A percentile compares a stretch with the other conserved stretches of the same genome.
Evolutionary conservation across 2,113 vertebrate genomes (phyloP).

Genomic region (Hirundichthys speculiger): DNA sequence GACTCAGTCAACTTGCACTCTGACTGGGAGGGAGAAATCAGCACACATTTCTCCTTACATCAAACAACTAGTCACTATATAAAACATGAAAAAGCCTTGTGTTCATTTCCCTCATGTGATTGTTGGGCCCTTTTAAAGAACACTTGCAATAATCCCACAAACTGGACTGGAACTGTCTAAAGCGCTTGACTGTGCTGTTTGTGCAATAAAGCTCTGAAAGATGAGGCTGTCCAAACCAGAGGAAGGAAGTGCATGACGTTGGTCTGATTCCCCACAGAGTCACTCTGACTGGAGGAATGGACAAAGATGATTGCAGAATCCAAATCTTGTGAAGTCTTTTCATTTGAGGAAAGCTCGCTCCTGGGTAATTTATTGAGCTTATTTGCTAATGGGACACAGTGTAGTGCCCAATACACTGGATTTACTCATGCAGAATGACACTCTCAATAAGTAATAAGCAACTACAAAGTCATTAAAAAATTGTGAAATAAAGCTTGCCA

Average conservation of each 20-base stretch:
- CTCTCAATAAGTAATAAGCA: no score
- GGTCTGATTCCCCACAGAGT: constrained; percentile 40
- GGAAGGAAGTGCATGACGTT: constrained; percentile 39
- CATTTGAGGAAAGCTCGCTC: neutral
- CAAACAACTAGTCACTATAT: neutral
- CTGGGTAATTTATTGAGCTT: constrained; percentile 28
- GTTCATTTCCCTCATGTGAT: constrained; percentile 5
- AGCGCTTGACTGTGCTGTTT: constrained; percentile 13
- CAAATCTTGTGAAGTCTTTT: constrained; percentile 21
- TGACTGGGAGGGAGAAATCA: neutral
- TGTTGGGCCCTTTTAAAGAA: neutral
- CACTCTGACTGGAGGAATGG: constrained; percentile 30
- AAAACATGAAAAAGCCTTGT: neutral
- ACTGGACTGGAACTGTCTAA: constrained; percentile 1
- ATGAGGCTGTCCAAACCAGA: constrained; percentile 40
- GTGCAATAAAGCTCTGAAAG: constrained; percentile 25
- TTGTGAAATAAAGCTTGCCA: no score
- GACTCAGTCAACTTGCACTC: neutral
- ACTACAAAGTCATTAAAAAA: no score
- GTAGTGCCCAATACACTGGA: neutral
- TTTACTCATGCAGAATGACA: neutral
- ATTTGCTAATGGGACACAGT: constrained; percentile 3
- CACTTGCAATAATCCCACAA: neutral
- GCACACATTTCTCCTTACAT: neutral
- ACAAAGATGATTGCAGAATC: constrained; percentile 33